These are phyloP conservation scores for Xiphophorus couchianus DNA, from an alignment of 2,113 vertebrate genomes.

Conservation along the genomic window DNA sequence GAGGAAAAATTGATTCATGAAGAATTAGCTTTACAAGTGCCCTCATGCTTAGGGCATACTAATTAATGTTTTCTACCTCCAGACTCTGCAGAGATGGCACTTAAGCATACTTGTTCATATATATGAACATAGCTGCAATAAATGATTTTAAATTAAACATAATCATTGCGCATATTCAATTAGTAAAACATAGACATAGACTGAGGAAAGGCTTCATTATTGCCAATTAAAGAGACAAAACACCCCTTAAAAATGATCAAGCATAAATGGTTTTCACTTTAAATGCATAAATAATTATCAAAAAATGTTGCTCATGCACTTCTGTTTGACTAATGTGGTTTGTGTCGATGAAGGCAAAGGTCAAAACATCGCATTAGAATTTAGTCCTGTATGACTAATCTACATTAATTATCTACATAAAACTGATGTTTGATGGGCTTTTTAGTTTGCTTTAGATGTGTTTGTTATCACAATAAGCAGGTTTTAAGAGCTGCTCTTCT, in stretches of 20 bases:
- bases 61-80: constrained; percentile 36
- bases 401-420: constrained; percentile 39
- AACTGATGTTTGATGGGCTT: constrained; percentile 2
- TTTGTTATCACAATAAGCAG: constrained; percentile 1
- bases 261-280: constrained; percentile 1
- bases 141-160: constrained; percentile 16
- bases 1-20: constrained; percentile 25
- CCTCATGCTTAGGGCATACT: constrained; percentile 26
- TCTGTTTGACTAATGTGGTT: constrained; percentile 9
- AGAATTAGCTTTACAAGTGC: constrained; percentile 27
- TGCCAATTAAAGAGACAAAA: constrained; percentile 1
- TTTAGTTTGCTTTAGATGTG: neutral
- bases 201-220: neutral
- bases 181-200: constrained; percentile 10
- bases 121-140: neutral
- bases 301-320: constrained; percentile 7
- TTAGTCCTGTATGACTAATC: constrained; percentile 60
- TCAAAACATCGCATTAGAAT: constrained; percentile 55
- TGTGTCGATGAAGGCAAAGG: constrained; percentile 52
- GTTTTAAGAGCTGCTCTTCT: constrained; percentile 35
- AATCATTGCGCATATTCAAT: constrained; percentile 22
- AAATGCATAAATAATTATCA: constrained; percentile 27
- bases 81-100: neutral
- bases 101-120: neutral
- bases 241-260: neutral